These are phyloP conservation scores for Sebastes paucispinis DNA, from an alignment of 2,797 vertebrate species.

Conservation along the genomic window DNA sequence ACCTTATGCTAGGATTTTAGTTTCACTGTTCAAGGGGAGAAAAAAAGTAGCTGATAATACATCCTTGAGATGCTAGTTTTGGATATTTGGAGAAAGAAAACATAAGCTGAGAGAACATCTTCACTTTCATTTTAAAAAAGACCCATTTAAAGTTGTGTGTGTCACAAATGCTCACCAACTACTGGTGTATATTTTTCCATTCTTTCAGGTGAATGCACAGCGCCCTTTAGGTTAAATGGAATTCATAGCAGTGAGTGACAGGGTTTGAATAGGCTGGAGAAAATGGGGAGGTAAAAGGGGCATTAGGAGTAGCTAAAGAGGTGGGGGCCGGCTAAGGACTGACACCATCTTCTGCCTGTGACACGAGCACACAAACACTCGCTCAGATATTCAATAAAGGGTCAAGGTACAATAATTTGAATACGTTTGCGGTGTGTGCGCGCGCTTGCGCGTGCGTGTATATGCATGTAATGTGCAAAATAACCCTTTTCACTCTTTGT, in stretches of 20 bases:
- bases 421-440: conserved; percentile 30
- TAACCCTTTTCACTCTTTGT: conserved; percentile 50
- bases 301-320: conserved; percentile 72
- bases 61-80: conserved; percentile 19
- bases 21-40: conserved; percentile 50
- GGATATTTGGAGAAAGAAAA: conserved; percentile 14
- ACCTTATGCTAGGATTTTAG: conserved; percentile 72
- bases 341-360: conserved; percentile 68
- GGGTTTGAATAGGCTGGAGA: conserved; percentile 77
- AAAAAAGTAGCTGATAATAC: conserved; percentile 47
- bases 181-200: conserved; percentile 62
- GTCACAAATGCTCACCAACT: conserved; percentile 47
- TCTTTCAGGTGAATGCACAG: conserved; percentile 69
- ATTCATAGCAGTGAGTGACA: conserved; percentile 78
- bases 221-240: conserved; percentile 75
- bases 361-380: conserved; percentile 51
- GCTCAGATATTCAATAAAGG: conserved; percentile 54
- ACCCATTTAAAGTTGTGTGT: conserved; percentile 43
- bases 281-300: conserved; percentile 79
- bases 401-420: conserved; percentile 59
- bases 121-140: conserved; percentile 4
- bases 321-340: conserved; percentile 69
- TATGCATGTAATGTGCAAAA: conserved; percentile 21
- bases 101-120: neutral
- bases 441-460: neutral